Percentiles rank a stretch among this genome's conserved stretches.
These are phyloP conservation scores for Orthochromis indermauri DNA, from an alignment of 2,113 vertebrate genomes.

Conservation along the genomic window DNA sequence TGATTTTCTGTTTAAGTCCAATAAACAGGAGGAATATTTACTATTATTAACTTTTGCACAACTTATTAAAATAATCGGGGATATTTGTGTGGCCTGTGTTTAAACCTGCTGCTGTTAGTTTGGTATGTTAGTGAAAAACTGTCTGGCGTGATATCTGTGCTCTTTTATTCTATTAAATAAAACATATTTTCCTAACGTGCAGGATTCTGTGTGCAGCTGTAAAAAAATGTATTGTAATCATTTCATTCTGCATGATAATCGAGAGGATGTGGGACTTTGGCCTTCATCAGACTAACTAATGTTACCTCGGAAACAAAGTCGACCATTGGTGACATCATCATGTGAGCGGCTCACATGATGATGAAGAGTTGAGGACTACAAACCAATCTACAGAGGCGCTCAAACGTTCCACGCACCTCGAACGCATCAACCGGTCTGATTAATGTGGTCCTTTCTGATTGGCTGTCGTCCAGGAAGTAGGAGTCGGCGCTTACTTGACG, in stretches of 20 bases:
- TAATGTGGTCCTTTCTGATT: slow-evolving; percentile 32
- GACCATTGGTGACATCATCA: not conserved
- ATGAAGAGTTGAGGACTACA: not conserved
- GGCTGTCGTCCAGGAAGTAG: slow-evolving; percentile 7
- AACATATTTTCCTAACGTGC: not conserved
- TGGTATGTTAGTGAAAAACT: not conserved
- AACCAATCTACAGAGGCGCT: not conserved
- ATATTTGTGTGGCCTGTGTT: not conserved
- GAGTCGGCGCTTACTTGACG: not conserved
- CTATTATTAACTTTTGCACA: not conserved
- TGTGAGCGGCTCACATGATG: not conserved
- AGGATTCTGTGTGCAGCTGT: not conserved
- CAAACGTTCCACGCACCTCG: not conserved
- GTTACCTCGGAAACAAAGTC: not conserved
- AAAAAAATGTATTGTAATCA: not conserved
- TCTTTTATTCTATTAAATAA: not conserved
- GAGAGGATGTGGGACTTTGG: not conserved
- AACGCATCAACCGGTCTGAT: not conserved
- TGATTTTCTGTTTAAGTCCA: not conserved
- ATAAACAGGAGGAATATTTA: not conserved
- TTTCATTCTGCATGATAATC: accelerated
- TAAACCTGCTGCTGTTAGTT: not conserved
- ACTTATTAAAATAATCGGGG: accelerated
- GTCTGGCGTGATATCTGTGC: not conserved
- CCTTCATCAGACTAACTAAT: not conserved